Percentiles rank a stretch among this genome's conserved stretches.
These are phyloP conservation scores for Pluvianellus socialis DNA, from an alignment of 2,113 vertebrate species.

Conservation along the genomic window DNA sequence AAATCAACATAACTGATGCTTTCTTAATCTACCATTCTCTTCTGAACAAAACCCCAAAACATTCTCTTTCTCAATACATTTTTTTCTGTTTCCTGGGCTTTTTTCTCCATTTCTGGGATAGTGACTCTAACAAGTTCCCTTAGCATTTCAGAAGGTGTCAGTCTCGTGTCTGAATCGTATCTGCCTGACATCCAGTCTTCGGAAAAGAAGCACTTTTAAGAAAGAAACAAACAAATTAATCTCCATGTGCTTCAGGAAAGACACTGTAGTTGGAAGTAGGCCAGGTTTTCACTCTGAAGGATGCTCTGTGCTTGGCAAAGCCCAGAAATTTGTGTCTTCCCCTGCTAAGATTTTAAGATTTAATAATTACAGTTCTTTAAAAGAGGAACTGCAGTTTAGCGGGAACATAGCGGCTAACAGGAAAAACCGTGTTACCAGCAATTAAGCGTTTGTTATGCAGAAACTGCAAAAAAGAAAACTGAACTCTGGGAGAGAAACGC, in stretches of 20 bases:
- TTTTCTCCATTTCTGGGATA: not conserved
- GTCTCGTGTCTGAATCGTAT: not conserved
- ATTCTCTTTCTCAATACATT: not conserved
- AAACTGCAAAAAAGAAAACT: not conserved
- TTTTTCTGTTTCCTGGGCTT: not conserved
- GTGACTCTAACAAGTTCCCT: not conserved
- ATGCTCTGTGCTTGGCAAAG: conserved; percentile 57
- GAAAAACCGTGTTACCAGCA: not conserved
- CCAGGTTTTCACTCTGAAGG: conserved; percentile 61
- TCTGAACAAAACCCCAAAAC: not conserved
- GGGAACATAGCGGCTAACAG: not conserved
- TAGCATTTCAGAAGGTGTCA: not conserved
- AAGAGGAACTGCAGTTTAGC: not conserved
- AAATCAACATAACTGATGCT: not conserved
- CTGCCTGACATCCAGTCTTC: not conserved
- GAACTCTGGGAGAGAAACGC: not conserved
- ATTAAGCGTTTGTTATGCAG: not conserved
- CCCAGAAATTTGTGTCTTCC: not conserved
- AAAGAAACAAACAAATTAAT: conserved; percentile 58
- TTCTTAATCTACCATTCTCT: not conserved
- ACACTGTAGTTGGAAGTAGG: conserved; percentile 36
- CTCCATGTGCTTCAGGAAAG: conserved; percentile 60
- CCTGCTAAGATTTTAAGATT: not conserved
- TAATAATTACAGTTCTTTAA: not conserved
- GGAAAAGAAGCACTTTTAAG: conserved; percentile 29